Evolutionary conservation across 1,140 invertebrate species (phyloP), one percentile per base, ranked within the genome.

Genomic region (Drosophila jambulina): DNA sequence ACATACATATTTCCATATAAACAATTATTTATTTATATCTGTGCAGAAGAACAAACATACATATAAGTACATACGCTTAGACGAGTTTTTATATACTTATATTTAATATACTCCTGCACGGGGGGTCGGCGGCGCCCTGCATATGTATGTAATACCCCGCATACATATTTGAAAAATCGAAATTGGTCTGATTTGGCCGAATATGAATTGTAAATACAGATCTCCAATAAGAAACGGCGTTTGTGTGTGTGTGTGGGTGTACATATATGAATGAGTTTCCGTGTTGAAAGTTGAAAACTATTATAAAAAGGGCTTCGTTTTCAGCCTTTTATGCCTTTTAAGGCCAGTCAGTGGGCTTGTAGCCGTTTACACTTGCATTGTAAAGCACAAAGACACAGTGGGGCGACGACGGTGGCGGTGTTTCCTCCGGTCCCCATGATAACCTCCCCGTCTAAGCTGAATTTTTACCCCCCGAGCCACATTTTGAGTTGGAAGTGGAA

Each of bases 1-100:
- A 75, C 70, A 75, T 76, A 65, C 54, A 71, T 78, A 51, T 71
- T 7, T 19, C 34, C 62, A 72, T 71, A 79, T 78, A 78, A 70
- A 77, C 70, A 74, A 74, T 74, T 71, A 77, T 77, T 69, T 68
- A 77, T 71, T 59, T 78, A 78, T 67, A 78, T 71, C 54, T 62
- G 13, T 56, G 58, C 40, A 48, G 72, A 69, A 45, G 42, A 79
- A 78, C 25, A 42, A 68, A 60, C 38, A 23, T 19, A 56, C 38
- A 19, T 51, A 45, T 51, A 51, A 32, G 27, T 27, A 51, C 57
- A 54, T 45, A 45, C 23, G 29, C 46, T 38, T 38, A 40, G 29
- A 74, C 34, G 56, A 29, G 38, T 25, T 15, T 62, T 34, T 74
- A 40, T 60, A 29, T 51, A 42, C 32, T 69, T 69, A 32, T 72